Evolutionary conservation across 2,888 invertebrate genomes (phyloP).

Genomic region (Pheosia tremula): DNA sequence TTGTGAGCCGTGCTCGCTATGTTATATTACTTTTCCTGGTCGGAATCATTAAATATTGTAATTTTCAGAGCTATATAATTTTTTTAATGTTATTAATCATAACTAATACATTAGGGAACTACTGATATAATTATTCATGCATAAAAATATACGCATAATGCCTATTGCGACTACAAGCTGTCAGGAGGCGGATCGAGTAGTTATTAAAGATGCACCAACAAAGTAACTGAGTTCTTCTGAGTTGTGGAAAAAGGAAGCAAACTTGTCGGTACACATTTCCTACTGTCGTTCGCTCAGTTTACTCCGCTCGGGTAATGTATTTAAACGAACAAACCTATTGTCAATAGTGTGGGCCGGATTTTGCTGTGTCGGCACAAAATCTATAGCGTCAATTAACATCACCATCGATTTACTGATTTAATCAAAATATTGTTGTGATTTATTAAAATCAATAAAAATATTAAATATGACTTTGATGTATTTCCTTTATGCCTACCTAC

Average conservation of each 20-base stretch:
- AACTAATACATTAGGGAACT: no score
- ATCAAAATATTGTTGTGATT: conserved; percentile 56
- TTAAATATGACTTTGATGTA: not conserved
- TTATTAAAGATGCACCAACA: not conserved
- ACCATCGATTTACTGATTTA: conserved; percentile 47
- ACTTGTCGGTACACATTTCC: not conserved
- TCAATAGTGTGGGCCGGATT: conserved; percentile 1
- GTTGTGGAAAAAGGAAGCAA: not conserved
- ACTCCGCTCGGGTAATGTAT: no score
- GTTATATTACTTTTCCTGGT: no score
- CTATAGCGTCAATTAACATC: conserved; percentile 60
- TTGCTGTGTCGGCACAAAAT: conserved; percentile 16
- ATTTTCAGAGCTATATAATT: no score
- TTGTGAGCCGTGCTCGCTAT: no score
- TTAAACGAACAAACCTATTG: not conserved
- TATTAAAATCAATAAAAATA: conserved; percentile 40
- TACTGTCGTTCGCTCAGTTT: not conserved
- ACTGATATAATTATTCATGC: no score
- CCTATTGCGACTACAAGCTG: no score
- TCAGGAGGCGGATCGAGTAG: no score
- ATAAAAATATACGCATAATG: no score
- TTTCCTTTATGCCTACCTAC: not conserved
- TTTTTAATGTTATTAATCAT: no score
- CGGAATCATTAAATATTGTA: no score
- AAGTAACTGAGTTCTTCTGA: not conserved